Evolutionary conservation across 2,113 vertebrate genomes (phyloP).

Genomic region (Pelvicachromis taeniatus): DNA sequence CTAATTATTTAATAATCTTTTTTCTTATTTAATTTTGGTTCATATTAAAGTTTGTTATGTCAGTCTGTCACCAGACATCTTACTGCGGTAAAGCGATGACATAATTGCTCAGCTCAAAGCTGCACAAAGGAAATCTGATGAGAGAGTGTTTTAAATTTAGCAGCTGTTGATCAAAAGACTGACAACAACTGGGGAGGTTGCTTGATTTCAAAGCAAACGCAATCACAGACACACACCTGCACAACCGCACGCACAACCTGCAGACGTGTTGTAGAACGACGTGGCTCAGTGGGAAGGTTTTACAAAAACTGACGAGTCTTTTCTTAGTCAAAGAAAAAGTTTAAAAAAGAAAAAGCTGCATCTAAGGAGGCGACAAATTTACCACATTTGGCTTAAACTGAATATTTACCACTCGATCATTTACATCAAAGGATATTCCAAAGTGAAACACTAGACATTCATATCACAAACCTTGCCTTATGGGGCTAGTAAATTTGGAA

Average conservation of each 20-base stretch:
- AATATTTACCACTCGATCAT: not conserved
- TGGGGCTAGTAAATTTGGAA: slow-evolving; percentile 4
- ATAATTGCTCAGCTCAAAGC: slow-evolving; percentile 12
- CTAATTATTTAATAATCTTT: not conserved
- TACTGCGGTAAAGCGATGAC: slow-evolving; percentile 13
- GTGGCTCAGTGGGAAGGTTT: not conserved
- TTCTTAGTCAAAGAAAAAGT: not conserved
- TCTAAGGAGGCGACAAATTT: not conserved
- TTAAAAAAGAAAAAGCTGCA: not conserved
- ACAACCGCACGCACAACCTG: not conserved
- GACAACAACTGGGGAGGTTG: not conserved
- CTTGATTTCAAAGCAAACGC: not conserved
- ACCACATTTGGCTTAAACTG: not conserved
- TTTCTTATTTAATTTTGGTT: not conserved
- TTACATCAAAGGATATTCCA: not conserved
- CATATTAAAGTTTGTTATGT: not conserved
- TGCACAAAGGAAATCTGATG: not conserved
- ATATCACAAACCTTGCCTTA: not conserved
- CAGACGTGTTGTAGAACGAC: not conserved
- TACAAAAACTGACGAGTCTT: rapidly evolving
- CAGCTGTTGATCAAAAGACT: not conserved
- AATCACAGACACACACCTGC: not conserved
- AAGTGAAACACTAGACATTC: not conserved
- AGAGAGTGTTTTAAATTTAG: slow-evolving; percentile 15
- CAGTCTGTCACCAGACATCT: not conserved